phyloP scores from a whole-genome alignment of 2,888 invertebrate species.

The Sabellastarte sp. region DNA sequence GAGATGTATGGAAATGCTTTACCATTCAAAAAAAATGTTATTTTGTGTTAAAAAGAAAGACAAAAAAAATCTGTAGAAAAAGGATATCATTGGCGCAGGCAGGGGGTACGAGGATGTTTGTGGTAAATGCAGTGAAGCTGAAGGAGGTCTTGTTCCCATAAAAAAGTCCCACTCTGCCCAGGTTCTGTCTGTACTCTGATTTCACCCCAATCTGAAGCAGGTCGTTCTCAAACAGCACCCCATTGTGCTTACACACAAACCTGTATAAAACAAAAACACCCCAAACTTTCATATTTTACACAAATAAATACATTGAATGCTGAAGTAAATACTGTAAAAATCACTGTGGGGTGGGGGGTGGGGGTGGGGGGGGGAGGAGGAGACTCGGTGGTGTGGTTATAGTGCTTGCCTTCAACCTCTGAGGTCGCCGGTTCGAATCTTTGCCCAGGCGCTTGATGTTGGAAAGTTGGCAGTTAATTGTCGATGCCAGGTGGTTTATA shows the following conservation, averaged over 20 bases:
- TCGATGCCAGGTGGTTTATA: too few relatives aligned
- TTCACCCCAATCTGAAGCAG: slow-evolving; percentile 93
- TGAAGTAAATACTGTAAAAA: not conserved
- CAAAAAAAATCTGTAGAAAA: too few relatives aligned
- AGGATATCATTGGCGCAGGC: not conserved
- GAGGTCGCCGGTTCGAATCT: too few relatives aligned
- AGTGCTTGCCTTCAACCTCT: too few relatives aligned
- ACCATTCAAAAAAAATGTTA: too few relatives aligned
- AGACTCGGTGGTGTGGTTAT: too few relatives aligned
- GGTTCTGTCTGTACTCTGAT: slow-evolving; percentile 92
- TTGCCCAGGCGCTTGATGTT: too few relatives aligned
- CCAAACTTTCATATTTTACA: not conserved
- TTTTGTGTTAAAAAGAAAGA: slow-evolving; percentile 72
- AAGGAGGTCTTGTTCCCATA: slow-evolving; percentile 99
- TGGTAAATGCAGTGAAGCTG: slow-evolving; percentile 9
- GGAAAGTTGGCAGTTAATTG: too few relatives aligned
- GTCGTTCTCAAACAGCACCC: slow-evolving; percentile 97
- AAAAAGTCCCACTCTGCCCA: slow-evolving; percentile 91
- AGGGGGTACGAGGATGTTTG: not conserved
- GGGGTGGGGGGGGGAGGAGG: too few relatives aligned
- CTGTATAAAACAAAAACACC: too few relatives aligned
- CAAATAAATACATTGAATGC: not conserved
- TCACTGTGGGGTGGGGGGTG: too few relatives aligned
- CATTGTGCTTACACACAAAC: slow-evolving; percentile 78
- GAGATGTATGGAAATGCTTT: too few relatives aligned